phyloP scores from a whole-genome alignment of 2,113 vertebrate genomes.

The Bolborhynchus lineola region DNA sequence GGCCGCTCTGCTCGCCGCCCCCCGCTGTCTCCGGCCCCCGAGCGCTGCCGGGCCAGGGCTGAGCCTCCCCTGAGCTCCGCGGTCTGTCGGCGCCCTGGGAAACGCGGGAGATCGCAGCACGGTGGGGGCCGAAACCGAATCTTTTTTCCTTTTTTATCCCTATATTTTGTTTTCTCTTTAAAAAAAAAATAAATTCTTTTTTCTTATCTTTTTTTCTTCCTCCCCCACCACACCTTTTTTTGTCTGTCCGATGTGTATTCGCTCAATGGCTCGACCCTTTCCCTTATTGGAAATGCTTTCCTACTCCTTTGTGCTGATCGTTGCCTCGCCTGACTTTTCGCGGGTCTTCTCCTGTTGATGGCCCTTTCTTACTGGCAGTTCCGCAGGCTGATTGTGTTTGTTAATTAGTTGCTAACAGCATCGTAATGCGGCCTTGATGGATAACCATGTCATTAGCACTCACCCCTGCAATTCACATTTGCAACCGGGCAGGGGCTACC shows the following conservation, averaged over 20 bases:
- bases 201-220: neutral
- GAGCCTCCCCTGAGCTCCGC: neutral
- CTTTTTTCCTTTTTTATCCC: too few species aligned
- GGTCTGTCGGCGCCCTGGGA: neutral
- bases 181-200: neutral
- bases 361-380: conserved; percentile 66
- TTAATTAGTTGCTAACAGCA: conserved; percentile 84
- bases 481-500: conserved; percentile 47
- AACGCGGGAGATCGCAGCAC: neutral
- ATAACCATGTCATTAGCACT: conserved; percentile 76
- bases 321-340: conserved; percentile 38
- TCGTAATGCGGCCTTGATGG: conserved; percentile 76
- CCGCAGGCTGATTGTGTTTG: conserved; percentile 73
- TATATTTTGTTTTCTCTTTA: neutral
- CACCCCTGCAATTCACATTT: conserved; percentile 64
- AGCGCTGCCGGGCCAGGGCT: neutral
- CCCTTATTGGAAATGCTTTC: conserved; percentile 18
- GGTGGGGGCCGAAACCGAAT: neutral
- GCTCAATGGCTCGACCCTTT: neutral
- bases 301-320: conserved; percentile 18
- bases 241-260: conserved; percentile 49
- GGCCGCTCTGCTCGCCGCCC: neutral
- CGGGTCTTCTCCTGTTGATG: conserved; percentile 61
- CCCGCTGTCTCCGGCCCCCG: neutral
- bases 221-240: too few species aligned